These are phyloP conservation scores for Morone saxatilis DNA, from an alignment of 2,113 vertebrate genomes.

Conservation along the genomic window DNA sequence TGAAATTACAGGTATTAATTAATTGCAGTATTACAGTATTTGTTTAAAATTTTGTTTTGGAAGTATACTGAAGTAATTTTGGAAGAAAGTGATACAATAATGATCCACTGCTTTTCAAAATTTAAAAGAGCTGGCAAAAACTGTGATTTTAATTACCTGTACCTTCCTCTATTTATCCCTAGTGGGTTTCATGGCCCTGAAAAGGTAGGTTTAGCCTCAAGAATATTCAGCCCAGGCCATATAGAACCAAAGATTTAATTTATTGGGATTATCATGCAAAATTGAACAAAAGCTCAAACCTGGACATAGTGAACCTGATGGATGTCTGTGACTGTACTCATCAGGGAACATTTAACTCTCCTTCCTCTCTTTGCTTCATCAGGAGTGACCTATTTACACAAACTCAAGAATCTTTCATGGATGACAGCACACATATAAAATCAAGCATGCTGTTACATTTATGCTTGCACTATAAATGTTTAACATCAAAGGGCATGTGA, in stretches of 20 bases:
- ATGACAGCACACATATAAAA: conserved; percentile 52
- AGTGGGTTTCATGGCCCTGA: conserved; percentile 7
- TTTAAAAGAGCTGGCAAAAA: background rate
- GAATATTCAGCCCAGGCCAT: background rate
- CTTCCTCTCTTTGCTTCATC: conserved; percentile 11
- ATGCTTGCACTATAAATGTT: conserved; percentile 54
- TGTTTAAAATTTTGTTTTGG: background rate
- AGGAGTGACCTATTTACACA: conserved; percentile 54
- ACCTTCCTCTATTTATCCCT: conserved; percentile 23
- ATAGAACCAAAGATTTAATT: background rate
- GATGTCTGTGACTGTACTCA: background rate
- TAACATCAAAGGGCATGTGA: conserved; percentile 60
- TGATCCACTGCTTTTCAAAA: background rate
- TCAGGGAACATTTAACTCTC: background rate
- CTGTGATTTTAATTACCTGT: background rate
- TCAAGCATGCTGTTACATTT: conserved; percentile 8
- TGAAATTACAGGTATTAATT: background rate
- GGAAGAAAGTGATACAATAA: background rate
- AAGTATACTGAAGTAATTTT: background rate
- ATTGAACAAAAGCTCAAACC: background rate
- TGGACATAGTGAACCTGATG: background rate
- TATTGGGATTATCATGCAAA: background rate
- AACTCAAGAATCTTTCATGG: conserved; percentile 28
- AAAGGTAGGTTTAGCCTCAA: background rate
- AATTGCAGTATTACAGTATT: no score